Conservation (phyloP, 2,888 invertebrate genomes). For the Drosophila koepferae region DNA sequence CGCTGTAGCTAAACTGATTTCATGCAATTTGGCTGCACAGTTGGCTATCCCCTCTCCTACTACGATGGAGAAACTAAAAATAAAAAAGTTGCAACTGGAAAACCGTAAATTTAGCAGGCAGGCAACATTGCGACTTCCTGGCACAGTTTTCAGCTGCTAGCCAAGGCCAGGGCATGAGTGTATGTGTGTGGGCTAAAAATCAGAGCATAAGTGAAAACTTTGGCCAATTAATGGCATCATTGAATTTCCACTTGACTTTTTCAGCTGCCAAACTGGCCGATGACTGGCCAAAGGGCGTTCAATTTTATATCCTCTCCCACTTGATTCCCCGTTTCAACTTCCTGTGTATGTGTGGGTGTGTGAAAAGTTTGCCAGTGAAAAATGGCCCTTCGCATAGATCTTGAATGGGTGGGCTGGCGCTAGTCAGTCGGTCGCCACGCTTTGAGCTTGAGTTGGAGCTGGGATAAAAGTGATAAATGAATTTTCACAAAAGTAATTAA, state of each 20-base stretch:
- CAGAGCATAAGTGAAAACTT: conserved; percentile 81
- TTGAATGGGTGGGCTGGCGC: conserved; percentile 28
- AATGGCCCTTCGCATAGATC: conserved; percentile 74
- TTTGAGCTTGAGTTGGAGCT: conserved; percentile 61
- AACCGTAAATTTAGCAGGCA: conserved; percentile 75
- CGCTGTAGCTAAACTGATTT: conserved; percentile 70
- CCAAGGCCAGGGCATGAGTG: conserved; percentile 49
- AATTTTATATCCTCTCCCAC: conserved; percentile 68
- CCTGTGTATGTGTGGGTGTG: conserved; percentile 36
- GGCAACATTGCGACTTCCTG: conserved; percentile 76
- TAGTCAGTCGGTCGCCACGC: conserved; percentile 50
- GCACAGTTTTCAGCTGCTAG: conserved; percentile 68
- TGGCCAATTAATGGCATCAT: conserved; percentile 83
- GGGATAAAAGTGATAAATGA: conserved; percentile 82
- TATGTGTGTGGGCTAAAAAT: conserved; percentile 60
- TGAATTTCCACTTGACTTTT: conserved; percentile 82
- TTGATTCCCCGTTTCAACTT: neutral
- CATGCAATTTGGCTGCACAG: conserved; percentile 79
- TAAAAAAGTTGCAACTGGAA: conserved; percentile 74
- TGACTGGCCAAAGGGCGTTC: conserved; percentile 81
- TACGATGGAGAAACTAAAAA: too few species aligned
- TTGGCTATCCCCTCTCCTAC: conserved; percentile 34
- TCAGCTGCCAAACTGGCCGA: conserved; percentile 78
- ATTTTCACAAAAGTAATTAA: conserved; percentile 82
- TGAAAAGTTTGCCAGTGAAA: conserved; percentile 77